Conservation (phyloP, 2,797 vertebrate genomes). For the Bryconaethiops microstoma region DNA sequence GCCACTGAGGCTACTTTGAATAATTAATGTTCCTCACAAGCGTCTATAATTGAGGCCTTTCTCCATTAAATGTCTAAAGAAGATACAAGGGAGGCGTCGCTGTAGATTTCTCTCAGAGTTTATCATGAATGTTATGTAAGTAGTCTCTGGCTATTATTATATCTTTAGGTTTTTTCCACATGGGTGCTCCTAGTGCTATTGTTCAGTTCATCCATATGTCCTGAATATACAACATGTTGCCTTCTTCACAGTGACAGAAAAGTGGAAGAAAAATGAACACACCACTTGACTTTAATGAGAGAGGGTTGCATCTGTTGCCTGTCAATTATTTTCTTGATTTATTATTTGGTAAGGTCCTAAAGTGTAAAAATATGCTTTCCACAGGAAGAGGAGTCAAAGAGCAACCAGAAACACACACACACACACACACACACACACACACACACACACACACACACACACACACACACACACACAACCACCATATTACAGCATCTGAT, state of each 20-base stretch:
- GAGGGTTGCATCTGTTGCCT: not conserved
- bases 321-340: not conserved
- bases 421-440: constrained; percentile 16
- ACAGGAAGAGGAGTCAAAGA: not conserved
- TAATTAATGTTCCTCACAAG: constrained; percentile 67
- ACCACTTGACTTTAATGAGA: not conserved
- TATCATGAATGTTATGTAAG: constrained; percentile 50
- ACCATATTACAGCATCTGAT: constrained; percentile 33
- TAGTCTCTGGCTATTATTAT: constrained; percentile 49
- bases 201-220: not conserved
- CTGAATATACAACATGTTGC: not conserved
- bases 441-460: too few relatives aligned
- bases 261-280: not conserved
- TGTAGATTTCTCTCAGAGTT: constrained; percentile 49
- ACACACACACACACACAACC: too few relatives aligned
- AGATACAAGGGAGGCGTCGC: constrained; percentile 57
- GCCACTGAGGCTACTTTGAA: constrained; percentile 69
- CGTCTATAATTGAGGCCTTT: constrained; percentile 74
- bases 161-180: constrained; percentile 1
- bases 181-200: not conserved
- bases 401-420: constrained; percentile 11
- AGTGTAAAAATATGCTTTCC: not conserved
- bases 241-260: constrained; percentile 11
- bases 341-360: constrained; percentile 19
- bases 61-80: constrained; percentile 72